Percentiles rank a stretch among this genome's conserved stretches.
Conservation (phyloP, 2,113 vertebrate genomes). For the Meriones unguiculatus region DNA sequence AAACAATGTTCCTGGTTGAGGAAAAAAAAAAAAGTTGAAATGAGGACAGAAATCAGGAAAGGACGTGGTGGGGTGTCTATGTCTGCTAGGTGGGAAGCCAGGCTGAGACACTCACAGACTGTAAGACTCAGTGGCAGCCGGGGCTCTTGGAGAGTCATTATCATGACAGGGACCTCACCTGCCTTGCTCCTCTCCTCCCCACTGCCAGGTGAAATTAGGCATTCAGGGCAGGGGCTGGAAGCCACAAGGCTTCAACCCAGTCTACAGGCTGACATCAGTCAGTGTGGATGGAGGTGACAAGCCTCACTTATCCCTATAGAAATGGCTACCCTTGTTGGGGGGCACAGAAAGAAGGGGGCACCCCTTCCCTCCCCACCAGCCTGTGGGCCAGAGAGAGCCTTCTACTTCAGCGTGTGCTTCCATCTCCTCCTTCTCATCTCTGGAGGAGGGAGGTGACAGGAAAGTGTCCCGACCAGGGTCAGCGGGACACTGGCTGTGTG, state of each 20-base stretch:
- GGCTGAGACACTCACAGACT: not conserved
- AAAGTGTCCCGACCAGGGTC: accelerated
- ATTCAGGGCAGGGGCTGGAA: not conserved
- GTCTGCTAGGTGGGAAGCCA: not conserved
- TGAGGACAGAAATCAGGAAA: not conserved
- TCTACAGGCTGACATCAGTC: not conserved
- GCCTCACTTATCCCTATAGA: not conserved
- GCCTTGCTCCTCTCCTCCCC: not conserved
- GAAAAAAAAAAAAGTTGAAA: conserved; percentile 60
- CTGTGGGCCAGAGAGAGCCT: not conserved
- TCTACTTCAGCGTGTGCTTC: not conserved
- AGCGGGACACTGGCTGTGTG: accelerated
- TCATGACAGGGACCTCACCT: not conserved
- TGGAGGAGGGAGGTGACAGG: not conserved
- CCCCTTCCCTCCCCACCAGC: accelerated
- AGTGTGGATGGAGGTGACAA: not conserved
- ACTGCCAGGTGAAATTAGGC: not conserved
- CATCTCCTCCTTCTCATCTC: not conserved
- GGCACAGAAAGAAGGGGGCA: accelerated
- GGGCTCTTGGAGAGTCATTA: not conserved
- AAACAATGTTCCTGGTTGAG: not conserved
- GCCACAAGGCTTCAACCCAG: not conserved
- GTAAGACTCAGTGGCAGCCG: not conserved
- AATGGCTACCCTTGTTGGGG: not conserved
- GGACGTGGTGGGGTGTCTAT: not conserved